Base-by-base conservation (phyloP, 2,888 invertebrate genomes). In the Idaea dimidiata region DNA sequence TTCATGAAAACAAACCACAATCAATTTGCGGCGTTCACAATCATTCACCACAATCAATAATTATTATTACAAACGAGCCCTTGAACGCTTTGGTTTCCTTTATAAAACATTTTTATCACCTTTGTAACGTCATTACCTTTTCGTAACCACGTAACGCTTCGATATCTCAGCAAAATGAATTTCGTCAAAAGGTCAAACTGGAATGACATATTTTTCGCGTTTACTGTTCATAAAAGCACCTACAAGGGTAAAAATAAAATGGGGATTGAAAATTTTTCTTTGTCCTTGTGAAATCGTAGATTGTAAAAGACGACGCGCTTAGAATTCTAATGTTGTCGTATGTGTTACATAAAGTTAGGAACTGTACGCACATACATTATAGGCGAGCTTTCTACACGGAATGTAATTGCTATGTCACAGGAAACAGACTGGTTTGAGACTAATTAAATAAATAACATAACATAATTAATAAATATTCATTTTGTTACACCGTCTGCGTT, bases 21-120 rank as follows among this genome's bases (percentile, higher is more conserved):
- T 24, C 24, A 43, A 43, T 43, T 43, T 10, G 0, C 8, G 14
- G 8, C 10, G 43, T 43, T 14, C 43, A 43, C 43, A 43, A 43
- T 43, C 43, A 43, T 43, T 43, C 10, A 14, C 10, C 8, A 43
- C 43, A 43, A 43, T 43, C 43, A 43, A 43, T n/a, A n/a, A n/a
- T n/a, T n/a, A n/a, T n/a, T n/a, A n/a, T 8, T 43, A 14, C 14
- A 24, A 43, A 43, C 43, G 10, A 14, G 14, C 14, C 43, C 14
- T 43, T 43, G 43, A 43, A 10, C 43, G 10, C 43, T 14, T 10
- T 43, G 68, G 70, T 75, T 79, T 79, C 69, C 74, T 68, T 71
- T 72, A 71, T 72, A 77, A 81, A 81, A 75, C 67, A 77, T 73
- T 78, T 76, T 73, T 73, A 74, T 71, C 61, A 62, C 59, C 58